These are phyloP conservation scores for Dicentrarchus labrax DNA, from an alignment of 2,113 vertebrate species.

Conservation along the genomic window DNA sequence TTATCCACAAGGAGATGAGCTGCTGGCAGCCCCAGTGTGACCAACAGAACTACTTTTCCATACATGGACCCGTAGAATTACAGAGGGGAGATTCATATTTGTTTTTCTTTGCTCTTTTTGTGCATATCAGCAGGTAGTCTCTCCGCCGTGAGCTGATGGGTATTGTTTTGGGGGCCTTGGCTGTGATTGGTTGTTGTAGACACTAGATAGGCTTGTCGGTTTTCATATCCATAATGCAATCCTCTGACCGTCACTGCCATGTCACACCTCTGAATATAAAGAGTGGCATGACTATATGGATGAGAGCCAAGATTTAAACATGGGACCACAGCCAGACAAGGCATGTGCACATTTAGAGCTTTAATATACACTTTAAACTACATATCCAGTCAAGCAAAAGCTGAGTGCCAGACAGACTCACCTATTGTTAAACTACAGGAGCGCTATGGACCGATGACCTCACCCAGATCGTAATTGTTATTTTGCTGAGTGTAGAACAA, in stretches of 20 bases:
- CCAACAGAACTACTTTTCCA: conserved; percentile 53
- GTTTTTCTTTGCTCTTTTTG: conserved; percentile 35
- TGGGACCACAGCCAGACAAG: neutral
- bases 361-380: neutral
- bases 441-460: neutral
- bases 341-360: conserved; percentile 17
- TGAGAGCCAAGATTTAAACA: conserved; percentile 26
- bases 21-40: conserved; percentile 42
- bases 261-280: conserved; percentile 31
- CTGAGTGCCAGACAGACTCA: neutral
- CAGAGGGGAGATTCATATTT: conserved; percentile 31
- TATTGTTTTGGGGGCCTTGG: conserved; percentile 14
- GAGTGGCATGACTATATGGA: conserved; percentile 10
- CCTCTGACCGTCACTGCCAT: conserved; percentile 6
- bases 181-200: conserved; percentile 18
- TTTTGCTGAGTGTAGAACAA: conserved; percentile 10
- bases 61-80: conserved; percentile 36
- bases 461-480: conserved; percentile 22
- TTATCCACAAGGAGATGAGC: conserved; percentile 70
- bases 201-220: neutral
- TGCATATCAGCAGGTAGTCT: conserved; percentile 39
- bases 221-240: conserved; percentile 5
- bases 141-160: conserved; percentile 21
- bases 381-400: conserved; percentile 13
- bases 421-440: neutral